These are phyloP conservation scores for Tipula helvola DNA, from an alignment of 2,888 invertebrate genomes.

Conservation along the genomic window DNA sequence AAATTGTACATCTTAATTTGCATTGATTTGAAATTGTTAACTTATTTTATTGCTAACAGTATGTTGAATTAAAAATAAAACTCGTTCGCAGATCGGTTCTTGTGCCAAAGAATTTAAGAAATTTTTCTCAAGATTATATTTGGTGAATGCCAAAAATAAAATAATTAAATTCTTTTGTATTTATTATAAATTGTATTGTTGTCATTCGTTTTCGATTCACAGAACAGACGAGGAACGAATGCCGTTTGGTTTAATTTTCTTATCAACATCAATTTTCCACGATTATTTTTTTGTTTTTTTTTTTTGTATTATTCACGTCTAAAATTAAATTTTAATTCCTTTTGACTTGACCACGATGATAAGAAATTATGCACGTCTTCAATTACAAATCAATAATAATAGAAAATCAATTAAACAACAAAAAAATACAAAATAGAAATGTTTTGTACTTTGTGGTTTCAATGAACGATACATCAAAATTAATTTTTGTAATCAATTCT, in stretches of 20 bases:
- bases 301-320: neutral
- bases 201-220: neutral
- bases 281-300: neutral
- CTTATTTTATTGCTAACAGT: neutral
- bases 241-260: neutral
- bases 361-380: neutral
- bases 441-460: neutral
- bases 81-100: neutral
- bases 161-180: neutral
- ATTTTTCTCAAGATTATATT: neutral
- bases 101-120: neutral
- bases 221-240: neutral
- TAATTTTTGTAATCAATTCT: neutral
- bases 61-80: neutral
- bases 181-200: neutral
- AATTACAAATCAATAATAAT: neutral
- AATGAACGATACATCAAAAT: neutral
- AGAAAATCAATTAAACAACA: neutral
- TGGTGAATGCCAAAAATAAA: neutral
- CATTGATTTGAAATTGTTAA: neutral
- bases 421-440: no score
- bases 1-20: neutral
- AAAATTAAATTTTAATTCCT: neutral
- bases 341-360: neutral
- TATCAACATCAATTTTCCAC: neutral